These are phyloP conservation scores for Gnathonemus echidnorhynchus DNA, from an alignment of 2,113 vertebrate genomes.

Conservation along the genomic window DNA sequence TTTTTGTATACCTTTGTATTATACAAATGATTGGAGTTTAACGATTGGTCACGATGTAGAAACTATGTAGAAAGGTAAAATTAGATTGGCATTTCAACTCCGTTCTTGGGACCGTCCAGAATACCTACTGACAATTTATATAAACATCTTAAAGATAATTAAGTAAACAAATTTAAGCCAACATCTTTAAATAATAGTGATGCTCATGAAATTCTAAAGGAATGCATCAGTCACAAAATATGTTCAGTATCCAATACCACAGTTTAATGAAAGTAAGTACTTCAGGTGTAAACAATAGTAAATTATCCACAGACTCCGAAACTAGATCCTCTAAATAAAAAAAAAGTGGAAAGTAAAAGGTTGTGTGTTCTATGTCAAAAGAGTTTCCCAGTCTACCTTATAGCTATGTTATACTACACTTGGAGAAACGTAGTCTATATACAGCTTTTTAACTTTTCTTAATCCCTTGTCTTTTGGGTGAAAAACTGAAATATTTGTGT, in stretches of 20 bases:
- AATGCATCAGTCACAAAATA: background rate
- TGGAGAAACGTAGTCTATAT: background rate
- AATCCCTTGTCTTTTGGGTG: background rate
- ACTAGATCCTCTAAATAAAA: slow-evolving; percentile 7
- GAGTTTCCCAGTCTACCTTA: background rate
- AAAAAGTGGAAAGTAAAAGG: background rate
- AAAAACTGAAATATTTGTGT: background rate
- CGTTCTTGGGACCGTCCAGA: background rate
- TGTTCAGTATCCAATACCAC: slow-evolving; percentile 6
- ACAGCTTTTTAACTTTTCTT: background rate
- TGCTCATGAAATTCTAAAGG: slow-evolving; percentile 1
- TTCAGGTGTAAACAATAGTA: slow-evolving; percentile 10
- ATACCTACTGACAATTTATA: background rate
- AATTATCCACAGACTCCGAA: background rate
- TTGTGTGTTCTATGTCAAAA: slow-evolving; percentile 4
- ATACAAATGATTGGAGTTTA: background rate
- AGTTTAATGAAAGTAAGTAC: slow-evolving; percentile 7
- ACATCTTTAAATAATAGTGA: background rate
- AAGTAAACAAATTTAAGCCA: background rate
- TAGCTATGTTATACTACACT: background rate
- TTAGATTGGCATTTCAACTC: background rate
- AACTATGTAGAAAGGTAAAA: background rate
- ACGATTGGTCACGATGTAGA: background rate
- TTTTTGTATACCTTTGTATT: background rate
- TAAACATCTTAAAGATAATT: background rate